Percentiles rank a stretch among this genome's conserved stretches.
phyloP scores from a whole-genome alignment of 2,888 invertebrate species.

The Encarsia formosa region DNA sequence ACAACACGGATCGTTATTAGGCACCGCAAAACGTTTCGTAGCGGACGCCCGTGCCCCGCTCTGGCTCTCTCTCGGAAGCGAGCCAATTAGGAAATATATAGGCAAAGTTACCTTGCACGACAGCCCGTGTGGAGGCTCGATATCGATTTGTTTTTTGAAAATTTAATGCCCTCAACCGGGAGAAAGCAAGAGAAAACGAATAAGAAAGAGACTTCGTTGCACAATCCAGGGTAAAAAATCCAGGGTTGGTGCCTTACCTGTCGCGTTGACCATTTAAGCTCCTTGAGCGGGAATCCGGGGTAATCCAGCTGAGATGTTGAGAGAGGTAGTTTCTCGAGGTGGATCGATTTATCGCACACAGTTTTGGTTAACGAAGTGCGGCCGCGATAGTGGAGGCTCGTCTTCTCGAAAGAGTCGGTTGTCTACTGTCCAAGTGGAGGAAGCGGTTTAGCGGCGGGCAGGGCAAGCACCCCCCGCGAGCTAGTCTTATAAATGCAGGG shows the following conservation, averaged over 20 bases:
- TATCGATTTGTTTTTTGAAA: no score
- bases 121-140: constrained; percentile 13
- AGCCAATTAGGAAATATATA: no score
- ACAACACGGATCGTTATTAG: no score
- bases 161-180: constrained; percentile 14
- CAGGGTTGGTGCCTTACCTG: constrained; percentile 29
- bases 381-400: constrained; percentile 19
- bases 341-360: no score
- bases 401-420: constrained; percentile 32
- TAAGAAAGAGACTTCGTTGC: not conserved
- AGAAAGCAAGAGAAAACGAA: not conserved
- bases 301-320: constrained; percentile 11
- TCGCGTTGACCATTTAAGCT: constrained; percentile 35
- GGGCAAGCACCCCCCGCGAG: constrained; percentile 44
- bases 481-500: constrained; percentile 42
- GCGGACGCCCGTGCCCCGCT: no score
- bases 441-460: constrained; percentile 41
- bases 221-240: no score
- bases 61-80: no score
- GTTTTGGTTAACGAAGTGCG: no score
- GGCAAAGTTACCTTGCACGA: no score
- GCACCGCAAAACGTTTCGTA: no score
- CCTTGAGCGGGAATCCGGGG: constrained; percentile 31
- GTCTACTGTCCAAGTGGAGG: constrained; percentile 39
- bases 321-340: no score